A percentile compares a stretch with the other conserved stretches of the same genome.
These are phyloP conservation scores for Okapia johnstoni DNA, from an alignment of 2,113 vertebrate species.

Conservation along the genomic window DNA sequence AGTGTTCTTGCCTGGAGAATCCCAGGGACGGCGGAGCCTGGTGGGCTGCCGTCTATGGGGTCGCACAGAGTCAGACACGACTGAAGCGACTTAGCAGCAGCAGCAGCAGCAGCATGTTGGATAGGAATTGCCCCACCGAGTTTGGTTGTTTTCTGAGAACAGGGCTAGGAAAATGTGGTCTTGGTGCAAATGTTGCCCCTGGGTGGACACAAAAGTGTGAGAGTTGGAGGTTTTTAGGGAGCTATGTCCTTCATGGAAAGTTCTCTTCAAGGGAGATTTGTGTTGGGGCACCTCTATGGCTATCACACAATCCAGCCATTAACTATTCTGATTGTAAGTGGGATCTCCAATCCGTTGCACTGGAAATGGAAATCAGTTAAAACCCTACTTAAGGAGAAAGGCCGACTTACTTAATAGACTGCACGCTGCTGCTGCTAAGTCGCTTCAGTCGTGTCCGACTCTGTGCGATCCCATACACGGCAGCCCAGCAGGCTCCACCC, in stretches of 20 bases:
- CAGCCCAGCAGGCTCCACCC: background rate
- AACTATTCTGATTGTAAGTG: background rate
- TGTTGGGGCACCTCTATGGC: background rate
- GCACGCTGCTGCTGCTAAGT: background rate
- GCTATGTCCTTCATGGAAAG: background rate
- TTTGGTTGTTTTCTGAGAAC: background rate
- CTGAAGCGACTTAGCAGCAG: no score
- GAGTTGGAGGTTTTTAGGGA: background rate
- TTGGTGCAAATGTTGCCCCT: background rate
- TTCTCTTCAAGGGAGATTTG: background rate
- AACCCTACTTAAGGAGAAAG: background rate
- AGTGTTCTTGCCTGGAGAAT: no score
- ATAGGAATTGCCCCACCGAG: background rate
- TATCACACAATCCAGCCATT: background rate
- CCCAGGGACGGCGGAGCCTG: no score
- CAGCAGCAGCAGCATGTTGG: no score
- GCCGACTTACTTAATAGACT: background rate
- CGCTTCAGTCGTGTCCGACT: background rate
- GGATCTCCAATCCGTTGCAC: background rate
- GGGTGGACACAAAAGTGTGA: background rate
- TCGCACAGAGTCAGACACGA: no score
- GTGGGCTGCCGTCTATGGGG: no score
- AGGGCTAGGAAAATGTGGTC: background rate
- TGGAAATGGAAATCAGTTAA: background rate
- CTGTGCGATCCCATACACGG: background rate